Percentiles rank a stretch among this genome's conserved stretches.
Conservation (phyloP, 2,797 vertebrate genomes). For the Leuciscus waleckii region DNA sequence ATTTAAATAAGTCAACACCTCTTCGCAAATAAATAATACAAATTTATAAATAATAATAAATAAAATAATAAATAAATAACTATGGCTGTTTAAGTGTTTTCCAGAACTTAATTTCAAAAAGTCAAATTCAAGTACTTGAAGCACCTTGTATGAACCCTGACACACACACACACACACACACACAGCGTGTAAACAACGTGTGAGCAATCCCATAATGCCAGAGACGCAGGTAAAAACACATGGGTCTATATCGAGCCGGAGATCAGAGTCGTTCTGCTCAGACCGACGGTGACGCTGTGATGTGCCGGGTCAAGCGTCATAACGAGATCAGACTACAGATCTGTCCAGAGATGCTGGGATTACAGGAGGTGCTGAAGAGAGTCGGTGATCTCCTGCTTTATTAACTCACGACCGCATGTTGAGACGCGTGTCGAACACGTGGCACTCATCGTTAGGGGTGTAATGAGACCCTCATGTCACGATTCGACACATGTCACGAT, state of each 20-base stretch:
- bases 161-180: no score
- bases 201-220: background rate
- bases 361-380: background rate
- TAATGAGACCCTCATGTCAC: no score
- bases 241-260: background rate
- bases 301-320: background rate
- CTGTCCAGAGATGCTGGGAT: background rate
- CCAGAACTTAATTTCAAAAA: no score
- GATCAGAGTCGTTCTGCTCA: background rate
- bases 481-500: no score
- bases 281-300: background rate
- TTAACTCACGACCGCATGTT: background rate
- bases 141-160: no score
- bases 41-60: no score
- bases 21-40: no score
- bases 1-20: no score
- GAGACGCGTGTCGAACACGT: background rate
- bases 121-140: no score
- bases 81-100: no score
- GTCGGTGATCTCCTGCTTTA: background rate
- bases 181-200: background rate
- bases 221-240: background rate
- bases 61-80: no score
- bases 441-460: background rate
- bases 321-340: conserved; percentile 8